Conservation (phyloP, 1,140 invertebrate genomes). For the Theocolax elegans region DNA sequence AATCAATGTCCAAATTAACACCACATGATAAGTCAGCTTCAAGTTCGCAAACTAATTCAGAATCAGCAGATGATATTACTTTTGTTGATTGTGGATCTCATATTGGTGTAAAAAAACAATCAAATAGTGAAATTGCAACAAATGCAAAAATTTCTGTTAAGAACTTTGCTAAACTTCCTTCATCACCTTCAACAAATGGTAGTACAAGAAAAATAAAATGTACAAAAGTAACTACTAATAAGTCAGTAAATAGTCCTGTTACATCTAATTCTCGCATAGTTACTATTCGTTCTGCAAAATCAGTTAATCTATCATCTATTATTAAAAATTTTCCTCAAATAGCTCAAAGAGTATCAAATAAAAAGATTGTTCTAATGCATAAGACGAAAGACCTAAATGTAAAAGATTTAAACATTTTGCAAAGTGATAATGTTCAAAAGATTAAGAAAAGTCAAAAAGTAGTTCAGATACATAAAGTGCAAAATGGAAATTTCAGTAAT, state of each 20-base stretch:
- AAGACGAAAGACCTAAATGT: neutral
- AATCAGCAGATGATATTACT: constrained; percentile 49
- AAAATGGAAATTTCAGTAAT: neutral
- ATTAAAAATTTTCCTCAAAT: constrained; percentile 19
- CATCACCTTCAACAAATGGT: neutral
- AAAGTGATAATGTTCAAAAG: neutral
- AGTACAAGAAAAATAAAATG: neutral
- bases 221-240: too few species aligned
- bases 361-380: constrained; percentile 17
- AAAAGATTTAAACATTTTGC: neutral
- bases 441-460: neutral
- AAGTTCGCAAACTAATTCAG: neutral
- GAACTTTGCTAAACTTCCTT: constrained; percentile 48
- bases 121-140: neutral
- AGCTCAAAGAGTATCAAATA: neutral
- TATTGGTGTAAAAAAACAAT: neutral
- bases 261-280: neutral
- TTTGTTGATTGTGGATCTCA: constrained; percentile 59
- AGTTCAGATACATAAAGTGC: neutral
- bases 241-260: neutral
- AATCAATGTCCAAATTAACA: neutral
- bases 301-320: constrained; percentile 11
- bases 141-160: constrained; percentile 49
- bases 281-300: constrained; percentile 11
- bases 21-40: neutral